A percentile compares a stretch with the other conserved stretches of the same genome.
Conservation (phyloP, 2,113 vertebrate genomes). For the Butorides virescens region DNA sequence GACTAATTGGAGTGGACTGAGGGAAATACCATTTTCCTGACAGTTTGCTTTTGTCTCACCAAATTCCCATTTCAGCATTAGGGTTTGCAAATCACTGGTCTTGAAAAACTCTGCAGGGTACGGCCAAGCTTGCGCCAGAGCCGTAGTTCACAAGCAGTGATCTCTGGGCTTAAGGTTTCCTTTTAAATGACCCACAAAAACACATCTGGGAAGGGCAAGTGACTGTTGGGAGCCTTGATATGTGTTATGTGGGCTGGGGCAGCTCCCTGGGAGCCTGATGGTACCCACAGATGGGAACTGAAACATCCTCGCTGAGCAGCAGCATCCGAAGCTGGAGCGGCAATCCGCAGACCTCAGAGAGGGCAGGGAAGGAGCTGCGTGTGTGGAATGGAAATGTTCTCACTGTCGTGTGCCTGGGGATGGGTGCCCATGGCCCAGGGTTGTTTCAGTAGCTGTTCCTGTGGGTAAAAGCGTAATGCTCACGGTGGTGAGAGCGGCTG, state of each 20-base stretch:
- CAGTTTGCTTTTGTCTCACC: neutral
- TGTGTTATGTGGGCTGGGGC: neutral
- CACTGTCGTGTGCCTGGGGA: neutral
- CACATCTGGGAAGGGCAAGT: neutral
- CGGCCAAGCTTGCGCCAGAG: neutral
- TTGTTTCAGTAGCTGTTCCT: neutral
- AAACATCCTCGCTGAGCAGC: accelerated
- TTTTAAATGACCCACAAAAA: neutral
- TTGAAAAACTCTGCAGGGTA: neutral
- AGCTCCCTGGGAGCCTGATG: neutral
- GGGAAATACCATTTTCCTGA: neutral
- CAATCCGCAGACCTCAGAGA: accelerated
- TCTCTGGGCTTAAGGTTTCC: neutral
- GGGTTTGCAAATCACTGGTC: neutral
- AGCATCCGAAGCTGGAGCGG: neutral
- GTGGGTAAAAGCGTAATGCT: neutral
- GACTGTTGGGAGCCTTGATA: neutral
- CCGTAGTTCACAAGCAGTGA: accelerated
- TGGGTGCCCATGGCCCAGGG: neutral
- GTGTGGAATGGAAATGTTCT: neutral
- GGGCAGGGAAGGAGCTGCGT: neutral
- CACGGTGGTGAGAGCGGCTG: neutral
- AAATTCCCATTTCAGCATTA: neutral
- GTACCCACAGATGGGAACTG: neutral
- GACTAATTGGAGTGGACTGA: neutral